Conservation (phyloP, 2,888 invertebrate species). For the Lottia scabra region DNA sequence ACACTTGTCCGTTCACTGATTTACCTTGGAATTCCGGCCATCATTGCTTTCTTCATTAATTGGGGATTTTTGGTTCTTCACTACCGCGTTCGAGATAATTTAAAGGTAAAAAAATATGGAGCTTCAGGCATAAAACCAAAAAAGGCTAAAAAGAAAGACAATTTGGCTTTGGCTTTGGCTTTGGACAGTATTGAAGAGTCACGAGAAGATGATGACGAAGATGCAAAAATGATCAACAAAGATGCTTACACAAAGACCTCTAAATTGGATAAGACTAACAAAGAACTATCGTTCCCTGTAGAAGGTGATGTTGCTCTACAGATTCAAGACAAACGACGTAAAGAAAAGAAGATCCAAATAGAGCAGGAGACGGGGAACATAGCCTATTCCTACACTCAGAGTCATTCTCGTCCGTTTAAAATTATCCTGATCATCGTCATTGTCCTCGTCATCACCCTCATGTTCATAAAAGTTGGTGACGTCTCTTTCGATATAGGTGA, state of each 20-base stretch:
- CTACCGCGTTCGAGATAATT: slow-evolving; percentile 12
- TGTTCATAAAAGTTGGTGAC: slow-evolving; percentile 28
- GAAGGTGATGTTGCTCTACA: neutral
- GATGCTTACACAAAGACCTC: neutral
- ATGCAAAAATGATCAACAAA: neutral
- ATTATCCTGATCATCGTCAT: slow-evolving; percentile 20
- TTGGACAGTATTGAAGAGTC: neutral
- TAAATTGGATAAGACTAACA: neutral
- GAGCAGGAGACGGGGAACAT: neutral
- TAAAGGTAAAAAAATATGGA: neutral
- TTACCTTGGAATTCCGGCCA: slow-evolving; percentile 33
- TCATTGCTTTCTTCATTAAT: slow-evolving; percentile 34
- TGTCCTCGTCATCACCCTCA: slow-evolving; percentile 24
- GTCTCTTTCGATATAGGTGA: slow-evolving; percentile 35
- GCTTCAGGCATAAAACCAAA: neutral
- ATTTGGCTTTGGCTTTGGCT: neutral
- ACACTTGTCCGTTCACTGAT: slow-evolving; percentile 27
- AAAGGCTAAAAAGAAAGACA: neutral
- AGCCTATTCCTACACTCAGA: slow-evolving; percentile 6
- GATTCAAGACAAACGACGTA: neutral
- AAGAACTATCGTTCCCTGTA: neutral
- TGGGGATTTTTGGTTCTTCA: slow-evolving; percentile 32
- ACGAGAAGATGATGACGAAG: neutral
- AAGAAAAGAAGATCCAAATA: neutral
- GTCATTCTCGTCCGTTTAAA: slow-evolving; percentile 24